These are phyloP conservation scores for Sylvilagus floridanus DNA, from an alignment of 2,797 vertebrate genomes.

Conservation along the genomic window DNA sequence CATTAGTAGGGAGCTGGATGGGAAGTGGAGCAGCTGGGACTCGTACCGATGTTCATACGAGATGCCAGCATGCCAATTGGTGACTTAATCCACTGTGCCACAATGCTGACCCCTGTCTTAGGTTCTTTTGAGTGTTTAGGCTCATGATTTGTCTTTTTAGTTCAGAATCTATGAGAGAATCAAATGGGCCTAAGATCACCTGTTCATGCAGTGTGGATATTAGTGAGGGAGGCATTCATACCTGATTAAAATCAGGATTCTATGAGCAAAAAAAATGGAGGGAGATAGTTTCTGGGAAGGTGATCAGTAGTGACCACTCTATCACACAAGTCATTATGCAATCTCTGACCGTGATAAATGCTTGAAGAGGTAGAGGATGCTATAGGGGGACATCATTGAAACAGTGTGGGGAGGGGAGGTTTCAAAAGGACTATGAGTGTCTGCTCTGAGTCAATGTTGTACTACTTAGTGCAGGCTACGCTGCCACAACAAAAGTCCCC, in stretches of 20 bases:
- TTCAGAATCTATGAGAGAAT: neutral
- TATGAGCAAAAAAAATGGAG: neutral
- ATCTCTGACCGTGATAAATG: neutral
- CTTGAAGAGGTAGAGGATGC: neutral
- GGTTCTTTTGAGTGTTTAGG: neutral
- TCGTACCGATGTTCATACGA: no score
- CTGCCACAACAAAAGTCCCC: neutral
- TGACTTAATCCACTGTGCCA: no score
- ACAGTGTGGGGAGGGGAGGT: neutral
- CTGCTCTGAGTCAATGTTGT: neutral
- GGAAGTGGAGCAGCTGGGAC: no score
- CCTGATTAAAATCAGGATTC: neutral
- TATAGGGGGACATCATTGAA: neutral
- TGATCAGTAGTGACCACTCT: neutral
- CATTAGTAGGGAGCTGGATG: no score
- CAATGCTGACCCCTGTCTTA: neutral
- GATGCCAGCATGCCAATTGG: no score
- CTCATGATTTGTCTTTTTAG: constrained; percentile 3
- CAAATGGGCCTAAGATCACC: neutral
- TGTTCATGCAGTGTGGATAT: neutral
- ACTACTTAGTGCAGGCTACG: neutral
- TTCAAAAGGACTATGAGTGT: neutral
- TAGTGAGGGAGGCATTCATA: neutral
- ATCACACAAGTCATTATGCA: neutral
- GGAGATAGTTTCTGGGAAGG: neutral